phyloP scores from a whole-genome alignment of 2,797 vertebrate genomes.

The Gobionotothen gibberifrons region DNA sequence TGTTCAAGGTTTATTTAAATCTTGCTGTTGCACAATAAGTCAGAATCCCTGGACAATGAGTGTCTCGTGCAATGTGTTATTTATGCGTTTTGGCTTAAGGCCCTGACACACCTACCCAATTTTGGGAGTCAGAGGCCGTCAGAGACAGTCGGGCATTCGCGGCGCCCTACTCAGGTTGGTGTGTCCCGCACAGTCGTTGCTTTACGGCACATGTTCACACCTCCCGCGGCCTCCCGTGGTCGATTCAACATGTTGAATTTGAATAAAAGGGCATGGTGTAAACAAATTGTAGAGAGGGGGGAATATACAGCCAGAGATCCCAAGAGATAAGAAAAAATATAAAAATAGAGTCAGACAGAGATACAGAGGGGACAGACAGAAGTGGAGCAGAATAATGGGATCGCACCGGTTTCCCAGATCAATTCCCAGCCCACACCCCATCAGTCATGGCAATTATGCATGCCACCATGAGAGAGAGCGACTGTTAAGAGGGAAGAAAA shows the following conservation, averaged over 20 bases:
- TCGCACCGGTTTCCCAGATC: conserved; percentile 48
- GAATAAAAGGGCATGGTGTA: neutral
- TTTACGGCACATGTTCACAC: too few species aligned
- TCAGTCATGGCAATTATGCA: conserved; percentile 73
- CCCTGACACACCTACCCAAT: too few species aligned
- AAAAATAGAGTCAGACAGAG: conserved; percentile 31
- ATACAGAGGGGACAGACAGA: conserved; percentile 53
- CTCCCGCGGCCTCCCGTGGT: too few species aligned
- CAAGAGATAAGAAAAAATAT: conserved; percentile 14
- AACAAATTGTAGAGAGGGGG: neutral
- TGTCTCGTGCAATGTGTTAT: neutral
- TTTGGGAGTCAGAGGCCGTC: too few species aligned
- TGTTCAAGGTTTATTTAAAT: too few species aligned
- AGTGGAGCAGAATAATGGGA: conserved; percentile 67
- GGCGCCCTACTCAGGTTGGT: too few species aligned
- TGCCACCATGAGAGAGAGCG: conserved; percentile 34
- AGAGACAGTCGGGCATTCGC: too few species aligned
- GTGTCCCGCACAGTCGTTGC: too few species aligned
- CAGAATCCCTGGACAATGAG: neutral
- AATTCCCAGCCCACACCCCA: conserved; percentile 56
- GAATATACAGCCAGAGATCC: neutral
- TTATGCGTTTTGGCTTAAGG: too few species aligned
- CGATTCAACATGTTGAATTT: too few species aligned
- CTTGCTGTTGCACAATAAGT: too few species aligned
- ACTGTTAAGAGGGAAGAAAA: conserved; percentile 37